Conservation (phyloP, 2,797 vertebrate genomes). For the Acipenser ruthenus region DNA sequence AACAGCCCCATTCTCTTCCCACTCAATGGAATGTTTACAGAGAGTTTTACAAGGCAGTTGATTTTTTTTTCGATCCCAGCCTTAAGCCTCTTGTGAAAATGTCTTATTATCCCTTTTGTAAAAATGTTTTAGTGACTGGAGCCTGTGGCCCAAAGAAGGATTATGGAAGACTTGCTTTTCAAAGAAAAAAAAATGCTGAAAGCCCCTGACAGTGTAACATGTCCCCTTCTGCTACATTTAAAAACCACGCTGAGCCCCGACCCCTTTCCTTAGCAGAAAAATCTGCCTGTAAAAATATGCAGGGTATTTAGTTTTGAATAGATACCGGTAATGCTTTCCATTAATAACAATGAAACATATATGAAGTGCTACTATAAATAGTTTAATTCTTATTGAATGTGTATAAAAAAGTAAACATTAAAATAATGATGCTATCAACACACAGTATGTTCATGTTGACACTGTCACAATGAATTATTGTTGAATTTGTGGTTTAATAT, state of each 20-base stretch:
- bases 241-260: constrained; percentile 5
- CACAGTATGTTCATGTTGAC: no score
- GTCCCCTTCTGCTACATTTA: constrained; percentile 7
- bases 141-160: constrained; percentile 24
- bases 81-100: constrained; percentile 29
- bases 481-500: no score
- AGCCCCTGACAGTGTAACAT: constrained; percentile 11
- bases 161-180: constrained; percentile 25
- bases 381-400: no score
- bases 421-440: no score
- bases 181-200: constrained; percentile 19
- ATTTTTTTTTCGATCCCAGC: constrained; percentile 19
- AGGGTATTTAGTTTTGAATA: no score
- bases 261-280: neutral
- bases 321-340: no score
- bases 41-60: constrained; percentile 21
- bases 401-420: no score
- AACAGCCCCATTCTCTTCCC: constrained; percentile 28
- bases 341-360: no score
- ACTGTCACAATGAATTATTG: no score
- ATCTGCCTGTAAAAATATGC: no score
- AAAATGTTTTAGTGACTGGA: constrained; percentile 31
- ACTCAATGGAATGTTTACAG: constrained; percentile 35
- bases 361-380: no score
- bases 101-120: constrained; percentile 37